Base-by-base conservation (phyloP, 2,113 vertebrate species). In the Anthoscopus minutus region DNA sequence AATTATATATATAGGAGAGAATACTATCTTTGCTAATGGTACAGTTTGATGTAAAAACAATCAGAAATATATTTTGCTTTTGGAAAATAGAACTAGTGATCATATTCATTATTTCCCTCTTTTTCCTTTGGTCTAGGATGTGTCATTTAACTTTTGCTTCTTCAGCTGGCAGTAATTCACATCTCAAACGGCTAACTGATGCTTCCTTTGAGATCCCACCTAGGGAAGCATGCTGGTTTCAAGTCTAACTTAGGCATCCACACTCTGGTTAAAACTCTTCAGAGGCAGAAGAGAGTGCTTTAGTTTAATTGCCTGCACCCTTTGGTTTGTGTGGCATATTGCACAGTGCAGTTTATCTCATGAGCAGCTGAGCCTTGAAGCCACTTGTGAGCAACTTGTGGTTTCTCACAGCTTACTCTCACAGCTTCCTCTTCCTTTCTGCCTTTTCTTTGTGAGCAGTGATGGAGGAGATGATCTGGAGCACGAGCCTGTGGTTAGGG, bases 311-410 rank as follows among this genome's bases (percentile, higher is more conserved):
- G 3, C 15, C 37, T 53, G 27, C 23, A 47, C 16, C 3, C 5
- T 56, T 81, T 51, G 19, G 27, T 60, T 69, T 53, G 27, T 57
- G 58, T 37, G 24, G 12, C n/a, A 37, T 22, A 6, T 38, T 1
- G 3, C 33, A 53, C 13, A 30, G 23, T 4, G 11, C 13, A 19
- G 6, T 24, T 57, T 65, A 2, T 40, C 8, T 35, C 28, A 10
- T 3, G 18, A 50, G 14, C 0, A 0, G 10, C 13, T 51, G 23
- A 87, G 23, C 23, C 21, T 50, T 4, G 3, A 25, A 33, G 33
- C 30, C 0, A 0, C 18, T 60, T 0, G 0, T 40, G 35, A 64
- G 30, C 0, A 30, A 18, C 13, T 6, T 5, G 18, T 11, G 15
- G 22, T 33, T 89, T 60, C 44, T 67, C 31, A 50, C 56, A 74